These are phyloP conservation scores for Artemisiospiza belli DNA, from an alignment of 2,113 vertebrate species.

Conservation along the genomic window DNA sequence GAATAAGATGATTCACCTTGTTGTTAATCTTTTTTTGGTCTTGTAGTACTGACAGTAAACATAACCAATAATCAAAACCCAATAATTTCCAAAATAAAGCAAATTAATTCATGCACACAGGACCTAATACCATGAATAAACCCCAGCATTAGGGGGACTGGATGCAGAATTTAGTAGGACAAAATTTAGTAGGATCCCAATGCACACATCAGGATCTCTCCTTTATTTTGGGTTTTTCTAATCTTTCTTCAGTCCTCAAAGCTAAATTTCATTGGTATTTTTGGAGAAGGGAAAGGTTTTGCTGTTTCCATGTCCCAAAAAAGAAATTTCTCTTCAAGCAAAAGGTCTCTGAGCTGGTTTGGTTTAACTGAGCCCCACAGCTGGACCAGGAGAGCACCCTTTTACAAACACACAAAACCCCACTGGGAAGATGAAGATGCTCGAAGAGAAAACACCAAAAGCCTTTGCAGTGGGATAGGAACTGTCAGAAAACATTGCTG, in stretches of 20 bases:
- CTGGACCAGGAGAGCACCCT: neutral
- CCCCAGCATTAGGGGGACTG: neutral
- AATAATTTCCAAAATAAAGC: neutral
- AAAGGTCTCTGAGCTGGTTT: neutral
- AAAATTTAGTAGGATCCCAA: neutral
- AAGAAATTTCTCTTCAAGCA: neutral
- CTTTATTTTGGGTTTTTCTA: neutral
- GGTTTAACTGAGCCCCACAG: neutral
- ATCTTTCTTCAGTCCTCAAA: neutral
- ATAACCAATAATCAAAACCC: neutral
- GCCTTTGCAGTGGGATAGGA: neutral
- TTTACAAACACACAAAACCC: neutral
- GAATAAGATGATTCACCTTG: neutral
- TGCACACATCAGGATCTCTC: fast-evolving
- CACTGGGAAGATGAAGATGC: neutral
- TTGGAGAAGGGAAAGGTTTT: neutral
- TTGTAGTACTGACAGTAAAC: neutral
- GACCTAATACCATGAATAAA: neutral
- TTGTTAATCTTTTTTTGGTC: neutral
- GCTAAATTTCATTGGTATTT: neutral
- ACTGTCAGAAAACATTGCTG: neutral
- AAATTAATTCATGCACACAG: neutral
- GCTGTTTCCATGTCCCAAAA: fast-evolving
- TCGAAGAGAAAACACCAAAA: neutral
- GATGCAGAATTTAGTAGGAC: neutral